Evolutionary conservation across 2,888 invertebrate genomes (phyloP).

Genomic region (Orthosia gothica): DNA sequence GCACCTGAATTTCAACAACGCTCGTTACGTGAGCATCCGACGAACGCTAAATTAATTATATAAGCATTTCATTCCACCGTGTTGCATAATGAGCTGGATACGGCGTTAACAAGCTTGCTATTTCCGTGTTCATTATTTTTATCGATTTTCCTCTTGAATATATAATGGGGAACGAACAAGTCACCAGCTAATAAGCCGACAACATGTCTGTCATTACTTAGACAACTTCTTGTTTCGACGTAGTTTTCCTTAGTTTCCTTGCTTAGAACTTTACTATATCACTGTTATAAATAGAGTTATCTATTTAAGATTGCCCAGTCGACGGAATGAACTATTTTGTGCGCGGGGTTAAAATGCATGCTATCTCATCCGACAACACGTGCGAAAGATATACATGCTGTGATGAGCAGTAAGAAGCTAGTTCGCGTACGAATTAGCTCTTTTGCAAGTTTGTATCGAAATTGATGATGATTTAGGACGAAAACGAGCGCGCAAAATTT

Average conservation of each 20-base stretch:
- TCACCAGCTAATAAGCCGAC: constrained; percentile 19
- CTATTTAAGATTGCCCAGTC: no score
- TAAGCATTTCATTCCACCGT: constrained; percentile 40
- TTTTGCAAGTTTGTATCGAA: no score
- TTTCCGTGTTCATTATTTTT: constrained; percentile 46
- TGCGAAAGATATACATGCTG: no score
- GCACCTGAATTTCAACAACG: constrained; percentile 32
- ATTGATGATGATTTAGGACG: no score
- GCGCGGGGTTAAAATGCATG: no score
- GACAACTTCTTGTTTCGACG: neutral
- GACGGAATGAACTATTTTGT: no score
- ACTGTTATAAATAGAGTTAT: neutral
- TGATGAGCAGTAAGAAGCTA: no score
- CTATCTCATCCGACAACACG: no score
- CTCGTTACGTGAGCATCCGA: constrained; percentile 36
- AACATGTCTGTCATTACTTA: constrained; percentile 27
- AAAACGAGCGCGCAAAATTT: no score
- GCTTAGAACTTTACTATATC: neutral
- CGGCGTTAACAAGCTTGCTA: constrained; percentile 18
- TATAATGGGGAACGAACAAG: constrained; percentile 21
- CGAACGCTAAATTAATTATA: constrained; percentile 43
- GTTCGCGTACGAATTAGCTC: no score
- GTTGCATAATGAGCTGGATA: constrained; percentile 30
- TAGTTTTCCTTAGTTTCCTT: neutral
- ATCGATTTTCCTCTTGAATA: constrained; percentile 37